Percentiles rank a stretch among this genome's conserved stretches.
These are phyloP conservation scores for Spodoptera litura DNA, from an alignment of 1,140 invertebrate species.

Conservation along the genomic window DNA sequence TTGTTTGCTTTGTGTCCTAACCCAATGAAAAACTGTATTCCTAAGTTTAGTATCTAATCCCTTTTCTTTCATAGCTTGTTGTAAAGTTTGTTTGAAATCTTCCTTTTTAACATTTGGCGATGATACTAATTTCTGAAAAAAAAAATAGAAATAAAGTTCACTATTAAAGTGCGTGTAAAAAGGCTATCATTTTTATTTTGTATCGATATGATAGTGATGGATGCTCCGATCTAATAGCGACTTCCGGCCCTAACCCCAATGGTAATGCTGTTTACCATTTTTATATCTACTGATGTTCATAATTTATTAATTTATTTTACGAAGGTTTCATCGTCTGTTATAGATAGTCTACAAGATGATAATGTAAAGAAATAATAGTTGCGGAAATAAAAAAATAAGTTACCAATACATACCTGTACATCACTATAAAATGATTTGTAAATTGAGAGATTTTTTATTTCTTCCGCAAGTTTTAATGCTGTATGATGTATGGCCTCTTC, in stretches of 20 bases:
- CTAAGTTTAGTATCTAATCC: constrained; percentile 92
- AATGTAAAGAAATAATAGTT: too few species aligned
- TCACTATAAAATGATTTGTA: constrained; percentile 88
- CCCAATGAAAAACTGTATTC: constrained; percentile 94
- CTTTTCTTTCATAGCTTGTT: constrained; percentile 90
- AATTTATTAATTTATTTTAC: too few species aligned
- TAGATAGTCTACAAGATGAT: too few species aligned
- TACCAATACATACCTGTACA: constrained; percentile 73
- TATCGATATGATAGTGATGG: background rate
- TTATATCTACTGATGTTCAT: too few species aligned
- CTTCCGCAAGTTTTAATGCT: constrained; percentile 86
- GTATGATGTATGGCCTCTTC: constrained; percentile 87
- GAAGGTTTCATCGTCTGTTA: too few species aligned
- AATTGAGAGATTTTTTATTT: constrained; percentile 86
- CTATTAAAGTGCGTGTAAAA: constrained; percentile 12
- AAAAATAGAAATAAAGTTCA: constrained; percentile 11
- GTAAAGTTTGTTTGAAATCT: constrained; percentile 91
- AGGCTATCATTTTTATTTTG: constrained; percentile 12
- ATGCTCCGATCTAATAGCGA: too few species aligned
- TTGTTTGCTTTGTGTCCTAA: constrained; percentile 87
- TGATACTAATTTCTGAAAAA: constrained; percentile 90
- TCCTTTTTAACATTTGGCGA: constrained; percentile 90
- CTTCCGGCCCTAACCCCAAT: too few species aligned
- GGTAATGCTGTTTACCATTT: too few species aligned
- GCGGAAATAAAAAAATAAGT: background rate